Conservation (phyloP, 2,113 vertebrate species). For the Thamnophis sirtalis region DNA sequence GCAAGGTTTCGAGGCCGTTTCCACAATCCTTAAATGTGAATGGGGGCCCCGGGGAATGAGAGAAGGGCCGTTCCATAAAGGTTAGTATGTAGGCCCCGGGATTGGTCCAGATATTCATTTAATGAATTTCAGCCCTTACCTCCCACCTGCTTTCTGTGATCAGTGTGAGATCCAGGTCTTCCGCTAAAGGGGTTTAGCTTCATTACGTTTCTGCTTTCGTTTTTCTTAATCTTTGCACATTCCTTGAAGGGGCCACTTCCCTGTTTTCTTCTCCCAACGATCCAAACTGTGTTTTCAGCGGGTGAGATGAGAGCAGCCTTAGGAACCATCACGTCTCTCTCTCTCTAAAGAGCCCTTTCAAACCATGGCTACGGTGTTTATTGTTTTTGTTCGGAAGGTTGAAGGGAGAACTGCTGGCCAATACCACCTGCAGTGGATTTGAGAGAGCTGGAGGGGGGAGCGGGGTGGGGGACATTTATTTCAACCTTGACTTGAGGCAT, state of each 20-base stretch:
- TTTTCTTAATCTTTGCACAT: not conserved
- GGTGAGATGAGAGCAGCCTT: not conserved
- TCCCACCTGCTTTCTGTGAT: slow-evolving; percentile 19
- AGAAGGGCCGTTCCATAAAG: not conserved
- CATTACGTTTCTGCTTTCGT: fast-evolving
- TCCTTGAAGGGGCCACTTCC: not conserved
- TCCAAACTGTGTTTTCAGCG: not conserved
- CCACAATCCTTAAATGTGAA: not conserved
- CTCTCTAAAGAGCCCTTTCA: not conserved
- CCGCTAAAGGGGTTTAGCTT: not conserved
- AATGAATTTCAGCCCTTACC: not conserved
- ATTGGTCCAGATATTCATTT: not conserved
- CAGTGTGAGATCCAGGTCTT: not conserved
- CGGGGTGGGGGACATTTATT: not conserved
- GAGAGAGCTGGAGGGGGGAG: not conserved
- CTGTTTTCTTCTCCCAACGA: not conserved
- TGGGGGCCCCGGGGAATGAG: not conserved
- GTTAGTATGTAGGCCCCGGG: not conserved
- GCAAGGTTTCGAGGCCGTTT: slow-evolving; percentile 20
- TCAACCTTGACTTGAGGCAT: not conserved
- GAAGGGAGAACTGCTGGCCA: not conserved
- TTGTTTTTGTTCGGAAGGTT: not conserved
- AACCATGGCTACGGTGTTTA: slow-evolving; percentile 4
- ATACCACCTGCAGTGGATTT: not conserved
- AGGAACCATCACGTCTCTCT: slow-evolving; percentile 7